phyloP scores from a whole-genome alignment of 2,113 vertebrate species.

The Chlamydotis undulata region DNA sequence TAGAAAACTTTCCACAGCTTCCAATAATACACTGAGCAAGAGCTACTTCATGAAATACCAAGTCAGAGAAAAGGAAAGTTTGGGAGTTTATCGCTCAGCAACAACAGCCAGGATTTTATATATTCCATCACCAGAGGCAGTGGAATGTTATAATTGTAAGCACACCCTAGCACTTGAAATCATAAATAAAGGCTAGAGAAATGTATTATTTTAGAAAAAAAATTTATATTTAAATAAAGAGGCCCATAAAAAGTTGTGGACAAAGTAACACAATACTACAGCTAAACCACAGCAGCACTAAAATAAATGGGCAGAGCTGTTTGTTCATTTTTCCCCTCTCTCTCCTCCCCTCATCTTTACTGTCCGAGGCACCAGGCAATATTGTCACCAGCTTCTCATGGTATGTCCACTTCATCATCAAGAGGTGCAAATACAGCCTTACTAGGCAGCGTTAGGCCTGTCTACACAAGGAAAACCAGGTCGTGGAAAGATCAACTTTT shows the following conservation, averaged over 20 bases:
- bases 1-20: not conserved
- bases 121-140: not conserved
- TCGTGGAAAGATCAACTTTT: not conserved
- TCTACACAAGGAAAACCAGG: not conserved
- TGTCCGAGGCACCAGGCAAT: not conserved
- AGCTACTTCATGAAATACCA: not conserved
- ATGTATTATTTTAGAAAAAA: not conserved
- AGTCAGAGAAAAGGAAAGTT: not conserved
- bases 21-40: not conserved
- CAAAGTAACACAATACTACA: not conserved
- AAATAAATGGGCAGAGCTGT: not conserved
- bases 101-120: not conserved
- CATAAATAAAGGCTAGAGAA: not conserved
- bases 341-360: not conserved
- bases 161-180: not conserved
- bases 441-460: fast-evolving
- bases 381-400: not conserved
- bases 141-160: not conserved
- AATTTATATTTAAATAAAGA: not conserved
- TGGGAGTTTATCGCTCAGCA: not conserved
- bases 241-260: not conserved
- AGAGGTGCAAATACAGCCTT: not conserved
- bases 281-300: not conserved
- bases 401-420: not conserved
- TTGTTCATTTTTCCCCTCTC: not conserved